Percentiles rank a stretch among this genome's conserved stretches.
Conservation (phyloP, 2,888 invertebrate species). For the Serrognathus titanus region DNA sequence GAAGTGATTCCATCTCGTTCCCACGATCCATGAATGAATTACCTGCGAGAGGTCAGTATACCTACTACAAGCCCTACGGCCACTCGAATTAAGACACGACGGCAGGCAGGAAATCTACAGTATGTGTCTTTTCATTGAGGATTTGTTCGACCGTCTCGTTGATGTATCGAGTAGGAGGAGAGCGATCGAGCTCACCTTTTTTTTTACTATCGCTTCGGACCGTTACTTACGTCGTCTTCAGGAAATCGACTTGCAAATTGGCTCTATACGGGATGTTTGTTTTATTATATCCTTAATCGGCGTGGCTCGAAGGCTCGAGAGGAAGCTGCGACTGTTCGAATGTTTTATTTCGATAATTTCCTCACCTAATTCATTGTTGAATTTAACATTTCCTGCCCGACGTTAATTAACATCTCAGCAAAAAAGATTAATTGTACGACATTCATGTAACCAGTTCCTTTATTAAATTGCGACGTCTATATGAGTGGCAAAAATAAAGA, state of each 20-base stretch:
- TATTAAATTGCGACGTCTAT: too few relatives aligned
- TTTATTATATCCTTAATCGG: conserved; percentile 2
- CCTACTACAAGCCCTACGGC: conserved; percentile 36
- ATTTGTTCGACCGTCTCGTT: not conserved
- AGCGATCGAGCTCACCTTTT: not conserved
- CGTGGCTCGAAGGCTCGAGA: too few relatives aligned
- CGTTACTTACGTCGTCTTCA: conserved; percentile 6
- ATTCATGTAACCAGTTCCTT: too few relatives aligned
- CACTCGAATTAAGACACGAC: conserved; percentile 31
- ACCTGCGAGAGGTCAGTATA: conserved; percentile 43
- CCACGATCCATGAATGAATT: conserved; percentile 47
- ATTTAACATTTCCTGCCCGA: too few relatives aligned
- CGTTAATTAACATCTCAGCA: too few relatives aligned
- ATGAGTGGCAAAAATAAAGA: too few relatives aligned
- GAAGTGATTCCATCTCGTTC: conserved; percentile 30
- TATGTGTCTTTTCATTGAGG: conserved; percentile 6
- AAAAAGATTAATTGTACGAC: too few relatives aligned
- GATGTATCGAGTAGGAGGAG: conserved; percentile 1
- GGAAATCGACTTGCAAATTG: conserved; percentile 15
- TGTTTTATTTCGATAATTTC: too few relatives aligned
- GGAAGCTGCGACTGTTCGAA: too few relatives aligned
- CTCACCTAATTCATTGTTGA: too few relatives aligned
- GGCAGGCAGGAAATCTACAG: conserved; percentile 32
- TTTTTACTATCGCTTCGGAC: not conserved
- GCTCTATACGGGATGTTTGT: conserved; percentile 15